These are phyloP conservation scores for Caenorhabditis sinica DNA, from an alignment of 2,888 invertebrate genomes.

Conservation along the genomic window DNA sequence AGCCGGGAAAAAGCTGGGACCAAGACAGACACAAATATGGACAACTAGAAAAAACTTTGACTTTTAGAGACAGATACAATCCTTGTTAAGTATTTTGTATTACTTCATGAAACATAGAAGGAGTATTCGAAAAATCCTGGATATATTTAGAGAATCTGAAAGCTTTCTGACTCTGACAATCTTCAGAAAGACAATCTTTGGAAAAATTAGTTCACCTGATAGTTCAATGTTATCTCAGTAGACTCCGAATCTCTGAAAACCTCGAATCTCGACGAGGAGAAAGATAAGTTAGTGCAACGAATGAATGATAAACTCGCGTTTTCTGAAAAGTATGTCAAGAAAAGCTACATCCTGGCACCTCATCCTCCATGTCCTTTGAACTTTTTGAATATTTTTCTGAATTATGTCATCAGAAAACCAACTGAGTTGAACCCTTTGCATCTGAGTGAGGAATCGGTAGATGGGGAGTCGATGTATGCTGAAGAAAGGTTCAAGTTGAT, in stretches of 20 bases:
- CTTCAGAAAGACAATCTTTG: too few species aligned
- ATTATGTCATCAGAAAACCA: slow-evolving; percentile 14
- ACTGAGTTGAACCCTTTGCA: slow-evolving; percentile 23
- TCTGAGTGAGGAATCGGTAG: background rate
- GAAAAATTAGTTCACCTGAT: too few species aligned
- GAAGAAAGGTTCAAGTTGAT: slow-evolving; percentile 24
- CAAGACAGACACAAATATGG: too few species aligned
- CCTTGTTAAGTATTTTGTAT: too few species aligned
- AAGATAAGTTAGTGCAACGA: slow-evolving; percentile 1
- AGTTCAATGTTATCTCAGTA: too few species aligned
- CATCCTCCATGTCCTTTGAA: slow-evolving; percentile 18
- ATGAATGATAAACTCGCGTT: slow-evolving; percentile 36
- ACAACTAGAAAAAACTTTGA: too few species aligned
- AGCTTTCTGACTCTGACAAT: too few species aligned
- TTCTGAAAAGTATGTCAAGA: slow-evolving; percentile 14
- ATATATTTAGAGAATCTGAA: too few species aligned
- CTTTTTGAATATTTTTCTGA: slow-evolving; percentile 16
- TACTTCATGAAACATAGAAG: too few species aligned
- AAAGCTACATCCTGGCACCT: slow-evolving; percentile 25
- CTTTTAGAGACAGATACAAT: too few species aligned
- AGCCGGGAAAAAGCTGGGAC: too few species aligned
- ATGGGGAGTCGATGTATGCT: slow-evolving; percentile 2
- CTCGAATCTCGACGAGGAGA: slow-evolving; percentile 11
- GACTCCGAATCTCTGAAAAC: background rate
- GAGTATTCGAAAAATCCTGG: too few species aligned